Evolutionary conservation across 92 coral and sea anemone species (phyloP).

Genomic region (Anthopleura xanthogrammica): DNA sequence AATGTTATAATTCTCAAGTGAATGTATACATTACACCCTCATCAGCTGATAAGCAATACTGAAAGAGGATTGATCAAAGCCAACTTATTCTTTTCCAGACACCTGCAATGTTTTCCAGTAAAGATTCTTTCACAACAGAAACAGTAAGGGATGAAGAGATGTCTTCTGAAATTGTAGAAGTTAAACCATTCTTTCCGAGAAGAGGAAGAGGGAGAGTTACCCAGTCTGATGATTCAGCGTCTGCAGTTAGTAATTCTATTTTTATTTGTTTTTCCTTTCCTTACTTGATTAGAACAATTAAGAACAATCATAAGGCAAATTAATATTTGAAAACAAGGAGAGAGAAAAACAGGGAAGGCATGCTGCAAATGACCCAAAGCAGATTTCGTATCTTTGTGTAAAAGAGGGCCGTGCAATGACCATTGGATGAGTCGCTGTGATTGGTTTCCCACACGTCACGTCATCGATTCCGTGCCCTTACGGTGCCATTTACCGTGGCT

Average conservation of each 20-base stretch:
- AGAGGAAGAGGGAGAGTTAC: slow-evolving; percentile 31
- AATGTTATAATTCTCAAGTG: too few species aligned
- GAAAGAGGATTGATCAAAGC: not conserved
- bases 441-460: too few species aligned
- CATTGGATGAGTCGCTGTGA: too few species aligned
- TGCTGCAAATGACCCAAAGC: too few species aligned
- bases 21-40: too few species aligned
- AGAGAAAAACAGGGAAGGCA: too few species aligned
- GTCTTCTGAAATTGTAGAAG: not conserved
- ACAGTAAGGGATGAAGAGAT: not conserved
- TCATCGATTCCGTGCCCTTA: too few species aligned
- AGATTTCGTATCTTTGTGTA: too few species aligned
- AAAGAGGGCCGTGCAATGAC: too few species aligned
- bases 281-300: not conserved
- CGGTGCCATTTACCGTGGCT: too few species aligned
- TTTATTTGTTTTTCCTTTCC: not conserved
- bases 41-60: not conserved
- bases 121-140: not conserved
- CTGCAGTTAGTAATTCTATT: not conserved
- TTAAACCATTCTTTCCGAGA: slow-evolving; percentile 10
- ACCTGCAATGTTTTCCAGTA: not conserved
- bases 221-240: slow-evolving; percentile 8
- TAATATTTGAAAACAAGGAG: too few species aligned
- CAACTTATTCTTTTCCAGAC: not conserved
- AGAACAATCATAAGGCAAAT: not conserved